Evolutionary conservation across 2,888 invertebrate genomes (phyloP).

Genomic region (Tinea trinotella): DNA sequence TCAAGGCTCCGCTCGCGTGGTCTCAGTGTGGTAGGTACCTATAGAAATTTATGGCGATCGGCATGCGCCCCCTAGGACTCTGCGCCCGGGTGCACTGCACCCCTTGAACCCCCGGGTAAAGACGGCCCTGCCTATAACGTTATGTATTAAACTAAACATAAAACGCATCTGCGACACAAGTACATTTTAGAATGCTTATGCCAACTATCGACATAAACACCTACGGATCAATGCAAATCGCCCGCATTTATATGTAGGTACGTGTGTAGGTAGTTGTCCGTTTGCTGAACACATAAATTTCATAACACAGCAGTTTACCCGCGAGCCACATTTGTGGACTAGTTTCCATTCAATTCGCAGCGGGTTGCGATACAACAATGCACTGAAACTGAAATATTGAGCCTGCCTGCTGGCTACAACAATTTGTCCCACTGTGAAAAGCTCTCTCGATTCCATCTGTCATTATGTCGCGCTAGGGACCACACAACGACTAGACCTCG

Average conservation of each 20-base stretch:
- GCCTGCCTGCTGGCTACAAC: slow-evolving; percentile 33
- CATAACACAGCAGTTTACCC: slow-evolving; percentile 6
- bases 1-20: too few species aligned
- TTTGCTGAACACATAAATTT: slow-evolving; percentile 4
- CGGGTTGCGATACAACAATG: slow-evolving; percentile 38
- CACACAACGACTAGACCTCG: too few species aligned
- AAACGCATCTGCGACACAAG: too few species aligned
- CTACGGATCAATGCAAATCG: not conserved
- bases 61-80: too few species aligned
- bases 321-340: slow-evolving; percentile 15
- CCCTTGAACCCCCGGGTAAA: too few species aligned
- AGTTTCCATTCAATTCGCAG: slow-evolving; percentile 51
- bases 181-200: too few species aligned
- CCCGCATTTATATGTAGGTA: not conserved
- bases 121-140: too few species aligned
- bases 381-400: slow-evolving; percentile 40
- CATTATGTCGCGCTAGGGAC: slow-evolving; percentile 39
- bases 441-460: slow-evolving; percentile 32
- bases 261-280: not conserved
- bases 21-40: too few species aligned
- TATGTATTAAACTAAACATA: too few species aligned
- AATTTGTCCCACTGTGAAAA: slow-evolving; percentile 31
- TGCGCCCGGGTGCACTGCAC: too few species aligned
- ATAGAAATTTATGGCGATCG: too few species aligned
- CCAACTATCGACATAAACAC: too few species aligned